These are phyloP conservation scores for Mungos mungo DNA, from an alignment of 2,113 vertebrate genomes.

Conservation along the genomic window DNA sequence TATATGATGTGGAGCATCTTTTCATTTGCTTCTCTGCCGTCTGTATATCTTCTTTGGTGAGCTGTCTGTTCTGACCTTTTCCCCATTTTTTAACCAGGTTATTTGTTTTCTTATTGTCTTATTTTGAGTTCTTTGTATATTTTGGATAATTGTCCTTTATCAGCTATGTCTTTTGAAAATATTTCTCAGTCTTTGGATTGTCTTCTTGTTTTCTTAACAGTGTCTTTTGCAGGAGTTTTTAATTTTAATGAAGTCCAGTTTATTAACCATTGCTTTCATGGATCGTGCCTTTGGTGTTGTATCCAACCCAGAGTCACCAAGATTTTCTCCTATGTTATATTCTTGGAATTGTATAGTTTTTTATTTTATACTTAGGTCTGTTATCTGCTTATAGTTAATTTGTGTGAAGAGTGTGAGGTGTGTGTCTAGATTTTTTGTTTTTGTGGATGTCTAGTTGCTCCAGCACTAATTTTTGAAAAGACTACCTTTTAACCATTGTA, in stretches of 20 bases:
- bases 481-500: not conserved
- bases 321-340: not conserved
- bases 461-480: not conserved
- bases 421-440: not conserved
- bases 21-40: not conserved
- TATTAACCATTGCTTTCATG: not conserved
- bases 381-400: not conserved
- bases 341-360: not conserved
- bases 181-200: not conserved
- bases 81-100: not conserved
- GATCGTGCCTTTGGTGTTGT: not conserved
- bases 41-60: not conserved
- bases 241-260: not conserved
- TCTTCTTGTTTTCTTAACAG: not conserved
- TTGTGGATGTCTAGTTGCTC: not conserved
- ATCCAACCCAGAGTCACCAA: not conserved
- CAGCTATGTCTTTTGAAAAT: not conserved
- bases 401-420: not conserved
- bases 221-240: conserved; percentile 24
- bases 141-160: not conserved
- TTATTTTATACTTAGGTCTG: not conserved
- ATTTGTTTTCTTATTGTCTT: not conserved
- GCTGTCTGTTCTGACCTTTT: not conserved
- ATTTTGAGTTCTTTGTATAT: not conserved
- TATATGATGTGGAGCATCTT: not conserved